Conservation (phyloP, 2,888 invertebrate genomes). For the Cinara cedri region DNA sequence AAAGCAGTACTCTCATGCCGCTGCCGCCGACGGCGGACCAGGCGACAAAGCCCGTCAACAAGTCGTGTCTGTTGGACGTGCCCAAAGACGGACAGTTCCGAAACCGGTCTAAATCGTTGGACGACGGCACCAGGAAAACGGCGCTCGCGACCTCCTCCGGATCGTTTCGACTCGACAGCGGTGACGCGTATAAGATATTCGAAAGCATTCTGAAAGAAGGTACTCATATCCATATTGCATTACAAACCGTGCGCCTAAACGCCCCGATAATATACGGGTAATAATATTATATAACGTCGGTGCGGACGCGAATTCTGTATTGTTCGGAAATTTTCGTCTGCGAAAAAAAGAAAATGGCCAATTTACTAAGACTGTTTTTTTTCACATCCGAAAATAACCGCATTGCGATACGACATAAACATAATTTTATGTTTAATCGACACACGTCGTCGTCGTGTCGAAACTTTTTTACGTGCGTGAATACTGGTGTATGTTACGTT, state of each 20-base stretch:
- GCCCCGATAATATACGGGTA: not conserved
- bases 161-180: constrained; percentile 68
- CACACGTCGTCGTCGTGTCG: too few relatives aligned
- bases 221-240: constrained; percentile 61
- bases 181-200: constrained; percentile 80
- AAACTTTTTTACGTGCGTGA: too few relatives aligned
- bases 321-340: too few relatives aligned
- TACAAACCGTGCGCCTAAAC: not conserved
- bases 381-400: too few relatives aligned
- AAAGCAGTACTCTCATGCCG: not conserved
- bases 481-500: too few relatives aligned
- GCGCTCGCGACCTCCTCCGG: constrained; percentile 62
- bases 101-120: constrained; percentile 79
- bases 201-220: constrained; percentile 79
- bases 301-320: not conserved
- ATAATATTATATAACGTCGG: not conserved
- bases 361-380: too few relatives aligned
- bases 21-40: constrained; percentile 28
- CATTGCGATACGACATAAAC: too few relatives aligned
- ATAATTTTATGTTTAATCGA: too few relatives aligned
- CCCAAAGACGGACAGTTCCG: constrained; percentile 72
- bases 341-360: too few relatives aligned
- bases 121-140: constrained; percentile 66
- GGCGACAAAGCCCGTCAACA: constrained; percentile 60
- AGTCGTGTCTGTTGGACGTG: constrained; percentile 66